phyloP scores from a whole-genome alignment of 2,888 invertebrate species.

The Bembecia ichneumoniformis region DNA sequence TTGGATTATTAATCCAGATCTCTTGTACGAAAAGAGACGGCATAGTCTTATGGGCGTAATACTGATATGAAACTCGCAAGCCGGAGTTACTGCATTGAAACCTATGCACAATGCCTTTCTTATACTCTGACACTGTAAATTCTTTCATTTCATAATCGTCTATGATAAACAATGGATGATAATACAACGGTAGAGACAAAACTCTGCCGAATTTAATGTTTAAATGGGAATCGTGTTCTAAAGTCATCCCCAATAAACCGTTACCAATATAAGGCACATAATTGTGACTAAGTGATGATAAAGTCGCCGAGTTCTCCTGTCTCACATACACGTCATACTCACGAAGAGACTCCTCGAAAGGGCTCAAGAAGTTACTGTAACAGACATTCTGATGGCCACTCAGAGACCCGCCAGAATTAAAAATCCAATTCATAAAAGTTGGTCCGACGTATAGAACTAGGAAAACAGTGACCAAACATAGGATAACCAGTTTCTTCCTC shows the following conservation, averaged over 20 bases:
- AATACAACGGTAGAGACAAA: constrained; percentile 75
- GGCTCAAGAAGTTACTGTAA: constrained; percentile 75
- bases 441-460: constrained; percentile 78
- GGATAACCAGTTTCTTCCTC: constrained; percentile 60
- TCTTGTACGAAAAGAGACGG: constrained; percentile 87
- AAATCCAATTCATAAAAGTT: constrained; percentile 74
- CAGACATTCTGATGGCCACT: constrained; percentile 72
- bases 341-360: constrained; percentile 72
- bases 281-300: constrained; percentile 65
- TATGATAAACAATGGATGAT: constrained; percentile 76
- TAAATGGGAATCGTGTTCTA: constrained; percentile 75
- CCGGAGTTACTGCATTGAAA: constrained; percentile 79
- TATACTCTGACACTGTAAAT: constrained; percentile 79
- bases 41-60: constrained; percentile 85
- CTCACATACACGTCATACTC: constrained; percentile 79
- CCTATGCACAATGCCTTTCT: constrained; percentile 76
- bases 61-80: constrained; percentile 75
- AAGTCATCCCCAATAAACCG: constrained; percentile 77
- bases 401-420: constrained; percentile 56
- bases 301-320: constrained; percentile 65
- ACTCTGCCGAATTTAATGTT: constrained; percentile 79
- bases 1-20: constrained; percentile 82
- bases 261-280: constrained; percentile 84
- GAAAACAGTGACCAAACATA: constrained; percentile 68
- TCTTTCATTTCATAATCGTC: constrained; percentile 72